Conservation (phyloP, 1,140 invertebrate genomes). For the Platyura marginata region DNA sequence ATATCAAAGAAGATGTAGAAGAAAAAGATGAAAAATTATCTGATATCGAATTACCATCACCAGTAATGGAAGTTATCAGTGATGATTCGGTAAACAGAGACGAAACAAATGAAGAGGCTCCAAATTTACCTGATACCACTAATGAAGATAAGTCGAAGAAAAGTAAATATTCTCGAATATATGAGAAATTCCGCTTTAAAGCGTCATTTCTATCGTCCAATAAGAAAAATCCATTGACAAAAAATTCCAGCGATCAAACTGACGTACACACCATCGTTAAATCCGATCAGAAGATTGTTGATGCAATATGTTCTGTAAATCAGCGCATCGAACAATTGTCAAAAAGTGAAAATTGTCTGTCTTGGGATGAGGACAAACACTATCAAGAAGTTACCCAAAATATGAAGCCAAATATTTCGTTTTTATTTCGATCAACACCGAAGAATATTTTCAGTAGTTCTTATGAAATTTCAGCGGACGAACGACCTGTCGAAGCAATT, state of each 20-base stretch:
- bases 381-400: neutral
- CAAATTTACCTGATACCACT: neutral
- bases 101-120: neutral
- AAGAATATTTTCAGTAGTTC: neutral
- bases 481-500: neutral
- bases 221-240: too few species aligned
- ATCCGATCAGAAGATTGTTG: too few species aligned
- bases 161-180: too few species aligned
- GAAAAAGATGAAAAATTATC: neutral
- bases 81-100: neutral
- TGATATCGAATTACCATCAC: too few species aligned
- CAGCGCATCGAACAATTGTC: neutral
- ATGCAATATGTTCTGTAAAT: too few species aligned
- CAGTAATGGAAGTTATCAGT: too few species aligned
- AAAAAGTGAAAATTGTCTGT: neutral
- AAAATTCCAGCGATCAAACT: too few species aligned
- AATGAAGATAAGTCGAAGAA: too few species aligned
- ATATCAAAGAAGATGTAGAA: neutral
- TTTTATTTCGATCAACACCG: constrained; percentile 1
- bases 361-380: neutral
- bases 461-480: neutral
- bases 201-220: too few species aligned
- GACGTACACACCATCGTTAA: too few species aligned
- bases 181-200: too few species aligned
- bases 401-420: constrained; percentile 4